Conservation (phyloP, 2,113 vertebrate genomes). For the Heteronetta atricapilla region DNA sequence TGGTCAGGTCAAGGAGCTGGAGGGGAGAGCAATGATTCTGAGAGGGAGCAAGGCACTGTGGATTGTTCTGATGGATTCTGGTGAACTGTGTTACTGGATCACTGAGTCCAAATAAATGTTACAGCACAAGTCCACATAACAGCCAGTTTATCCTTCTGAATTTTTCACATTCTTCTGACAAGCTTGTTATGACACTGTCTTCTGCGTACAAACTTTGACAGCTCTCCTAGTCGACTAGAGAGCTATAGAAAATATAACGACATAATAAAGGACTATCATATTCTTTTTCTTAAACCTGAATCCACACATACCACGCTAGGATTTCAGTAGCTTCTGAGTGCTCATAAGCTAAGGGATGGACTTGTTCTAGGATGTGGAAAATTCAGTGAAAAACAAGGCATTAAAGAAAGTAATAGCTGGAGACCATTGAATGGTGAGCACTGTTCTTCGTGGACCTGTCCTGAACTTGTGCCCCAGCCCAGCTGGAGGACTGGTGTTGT, state of each 20-base stretch:
- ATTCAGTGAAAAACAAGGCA: conserved; percentile 58
- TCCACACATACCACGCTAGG: not conserved
- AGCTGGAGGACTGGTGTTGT: conserved; percentile 36
- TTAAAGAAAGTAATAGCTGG: conserved; percentile 38
- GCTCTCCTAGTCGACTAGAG: not conserved
- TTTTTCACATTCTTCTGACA: not conserved
- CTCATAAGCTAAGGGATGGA: conserved; percentile 6
- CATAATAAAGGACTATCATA: not conserved
- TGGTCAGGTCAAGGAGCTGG: not conserved
- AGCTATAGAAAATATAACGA: not conserved
- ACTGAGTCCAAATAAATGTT: conserved; percentile 22
- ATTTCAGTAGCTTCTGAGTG: not conserved
- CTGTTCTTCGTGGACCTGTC: conserved; percentile 33
- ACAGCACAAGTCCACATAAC: not conserved
- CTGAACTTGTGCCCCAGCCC: not conserved
- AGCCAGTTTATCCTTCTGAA: conserved; percentile 14
- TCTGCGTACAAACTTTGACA: not conserved
- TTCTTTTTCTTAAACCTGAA: not conserved
- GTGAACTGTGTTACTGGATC: conserved; percentile 11
- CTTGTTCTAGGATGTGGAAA: conserved; percentile 40
- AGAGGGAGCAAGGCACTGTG: not conserved
- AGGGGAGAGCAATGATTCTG: not conserved
- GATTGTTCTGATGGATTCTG: not conserved
- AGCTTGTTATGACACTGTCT: not conserved
- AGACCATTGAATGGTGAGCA: conserved; percentile 48